Evolutionary conservation across 2,888 invertebrate genomes (phyloP).

Genomic region (Octonoba sinensis): DNA sequence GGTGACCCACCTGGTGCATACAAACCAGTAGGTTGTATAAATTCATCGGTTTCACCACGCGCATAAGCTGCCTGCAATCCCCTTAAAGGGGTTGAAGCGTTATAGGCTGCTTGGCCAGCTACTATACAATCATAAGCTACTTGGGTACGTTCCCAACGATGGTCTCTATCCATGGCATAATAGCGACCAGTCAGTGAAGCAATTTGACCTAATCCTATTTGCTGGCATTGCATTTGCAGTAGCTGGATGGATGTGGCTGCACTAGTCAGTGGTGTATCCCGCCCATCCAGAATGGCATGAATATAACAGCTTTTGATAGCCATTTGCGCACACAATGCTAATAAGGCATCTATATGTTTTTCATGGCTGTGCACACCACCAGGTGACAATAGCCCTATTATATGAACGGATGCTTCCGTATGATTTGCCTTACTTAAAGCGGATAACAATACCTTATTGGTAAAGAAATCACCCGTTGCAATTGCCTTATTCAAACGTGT

Average conservation of each 20-base stretch:
- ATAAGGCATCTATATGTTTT: slow-evolving; percentile 71
- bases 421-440: no score
- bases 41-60: slow-evolving; percentile 72
- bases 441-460: no score
- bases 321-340: slow-evolving; percentile 71
- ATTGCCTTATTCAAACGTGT: slow-evolving; percentile 72
- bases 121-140: slow-evolving; percentile 72
- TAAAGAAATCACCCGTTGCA: slow-evolving; percentile 42
- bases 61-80: slow-evolving; percentile 68
- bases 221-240: slow-evolving; percentile 63
- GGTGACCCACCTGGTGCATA: slow-evolving; percentile 68
- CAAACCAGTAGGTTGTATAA: slow-evolving; percentile 72
- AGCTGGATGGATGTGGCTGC: slow-evolving; percentile 68
- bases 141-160: slow-evolving; percentile 69
- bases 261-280: slow-evolving; percentile 72
- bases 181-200: slow-evolving; percentile 71
- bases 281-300: slow-evolving; percentile 72
- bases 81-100: slow-evolving; percentile 67
- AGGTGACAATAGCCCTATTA: slow-evolving; percentile 71
- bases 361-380: slow-evolving; percentile 73
- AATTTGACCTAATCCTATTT: slow-evolving; percentile 67
- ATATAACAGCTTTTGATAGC: slow-evolving; percentile 71
- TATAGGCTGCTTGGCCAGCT: slow-evolving; percentile 70
- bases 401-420: no score
- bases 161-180: slow-evolving; percentile 73